phyloP scores from a whole-genome alignment of 2,888 invertebrate species.

The Gerosis bhagava region DNA sequence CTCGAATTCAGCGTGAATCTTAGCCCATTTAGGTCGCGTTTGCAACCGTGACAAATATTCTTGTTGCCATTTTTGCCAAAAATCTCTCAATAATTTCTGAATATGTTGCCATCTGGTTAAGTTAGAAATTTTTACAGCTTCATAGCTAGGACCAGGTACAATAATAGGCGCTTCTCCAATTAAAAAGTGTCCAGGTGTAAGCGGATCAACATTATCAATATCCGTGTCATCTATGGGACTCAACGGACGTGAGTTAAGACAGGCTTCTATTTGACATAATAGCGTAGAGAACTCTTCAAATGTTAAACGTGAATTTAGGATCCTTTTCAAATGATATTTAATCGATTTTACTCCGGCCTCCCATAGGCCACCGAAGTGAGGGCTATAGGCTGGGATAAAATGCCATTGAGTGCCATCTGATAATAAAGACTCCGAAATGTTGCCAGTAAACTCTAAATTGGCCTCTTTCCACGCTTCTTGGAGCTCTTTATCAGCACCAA shows the following conservation, averaged over 20 bases:
- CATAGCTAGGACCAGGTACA: constrained; percentile 17
- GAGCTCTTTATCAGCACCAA: constrained; percentile 29
- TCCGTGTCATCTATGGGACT: constrained; percentile 7
- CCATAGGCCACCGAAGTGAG: constrained; percentile 35
- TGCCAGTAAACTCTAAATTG: constrained; percentile 12
- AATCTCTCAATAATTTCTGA: too few relatives aligned
- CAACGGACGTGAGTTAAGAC: constrained; percentile 32
- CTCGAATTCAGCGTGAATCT: too few relatives aligned
- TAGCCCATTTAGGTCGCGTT: too few relatives aligned
- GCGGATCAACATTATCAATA: constrained; percentile 7
- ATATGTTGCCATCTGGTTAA: constrained; percentile 25
- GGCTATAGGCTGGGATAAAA: constrained; percentile 33
- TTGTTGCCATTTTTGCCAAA: too few relatives aligned
- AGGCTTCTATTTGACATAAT: constrained; percentile 31
- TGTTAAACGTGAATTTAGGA: constrained; percentile 24
- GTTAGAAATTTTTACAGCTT: constrained; percentile 14
- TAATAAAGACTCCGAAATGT: too few relatives aligned
- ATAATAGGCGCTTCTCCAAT: constrained; percentile 24
- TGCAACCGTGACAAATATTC: too few relatives aligned
- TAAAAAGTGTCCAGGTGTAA: constrained; percentile 30
- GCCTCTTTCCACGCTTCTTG: too few relatives aligned
- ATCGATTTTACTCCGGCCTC: constrained; percentile 32
- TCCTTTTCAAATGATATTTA: constrained; percentile 26
- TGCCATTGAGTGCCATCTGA: constrained; percentile 26
- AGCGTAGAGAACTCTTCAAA: constrained; percentile 30